phyloP scores from a whole-genome alignment of 2,797 vertebrate species.

The Sibirionetta formosa region DNA sequence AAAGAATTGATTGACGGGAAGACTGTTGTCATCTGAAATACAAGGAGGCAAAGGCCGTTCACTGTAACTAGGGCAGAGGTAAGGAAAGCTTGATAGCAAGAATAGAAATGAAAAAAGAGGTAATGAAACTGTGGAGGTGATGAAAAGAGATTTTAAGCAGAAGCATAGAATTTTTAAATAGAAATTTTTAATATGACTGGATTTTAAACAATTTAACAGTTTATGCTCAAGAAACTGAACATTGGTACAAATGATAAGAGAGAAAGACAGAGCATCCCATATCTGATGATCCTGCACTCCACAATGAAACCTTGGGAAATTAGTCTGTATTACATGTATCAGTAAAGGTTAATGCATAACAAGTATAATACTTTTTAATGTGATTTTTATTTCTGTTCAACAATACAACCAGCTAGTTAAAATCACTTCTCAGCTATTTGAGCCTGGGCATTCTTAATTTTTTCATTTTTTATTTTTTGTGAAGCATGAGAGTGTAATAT shows the following conservation, averaged over 20 bases:
- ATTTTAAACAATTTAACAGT: background rate
- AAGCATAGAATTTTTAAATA: background rate
- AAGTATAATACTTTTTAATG: background rate
- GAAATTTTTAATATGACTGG: background rate
- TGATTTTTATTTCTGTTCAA: background rate
- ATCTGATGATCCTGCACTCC: background rate
- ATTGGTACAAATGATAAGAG: background rate
- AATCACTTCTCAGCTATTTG: background rate
- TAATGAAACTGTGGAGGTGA: accelerated
- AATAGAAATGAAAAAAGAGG: background rate
- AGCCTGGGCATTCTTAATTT: background rate
- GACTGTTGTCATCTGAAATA: background rate
- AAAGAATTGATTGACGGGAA: background rate
- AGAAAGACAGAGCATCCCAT: background rate
- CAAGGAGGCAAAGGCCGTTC: background rate
- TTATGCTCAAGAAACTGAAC: background rate
- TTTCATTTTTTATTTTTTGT: background rate
- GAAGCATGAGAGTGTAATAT: background rate
- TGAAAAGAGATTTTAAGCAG: background rate
- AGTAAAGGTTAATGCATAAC: background rate
- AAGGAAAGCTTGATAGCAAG: background rate
- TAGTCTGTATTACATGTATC: background rate
- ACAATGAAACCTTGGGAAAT: background rate
- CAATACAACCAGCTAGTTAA: background rate
- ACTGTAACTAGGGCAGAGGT: background rate